A percentile compares a stretch with the other conserved stretches of the same genome.
Conservation (phyloP, 2,113 vertebrate genomes). For the Saguinus imperator region DNA sequence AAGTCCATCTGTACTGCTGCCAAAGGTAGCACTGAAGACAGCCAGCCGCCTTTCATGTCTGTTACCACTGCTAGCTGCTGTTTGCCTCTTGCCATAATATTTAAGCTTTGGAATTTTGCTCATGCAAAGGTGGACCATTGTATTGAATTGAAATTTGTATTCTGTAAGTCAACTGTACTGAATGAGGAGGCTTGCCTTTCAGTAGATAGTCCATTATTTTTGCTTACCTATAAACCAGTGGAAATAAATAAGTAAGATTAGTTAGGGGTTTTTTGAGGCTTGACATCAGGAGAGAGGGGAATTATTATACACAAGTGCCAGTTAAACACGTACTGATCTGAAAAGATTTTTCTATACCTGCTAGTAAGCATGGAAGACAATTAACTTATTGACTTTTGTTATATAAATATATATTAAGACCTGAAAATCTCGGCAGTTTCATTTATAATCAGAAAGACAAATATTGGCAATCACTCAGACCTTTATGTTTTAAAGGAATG, state of each 20-base stretch:
- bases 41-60: background rate
- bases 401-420: background rate
- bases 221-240: constrained; percentile 24
- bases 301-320: background rate
- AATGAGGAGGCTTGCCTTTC: background rate
- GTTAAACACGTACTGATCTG: background rate
- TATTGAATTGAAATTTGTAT: constrained; percentile 46
- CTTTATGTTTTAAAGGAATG: background rate
- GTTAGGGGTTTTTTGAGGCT: constrained; percentile 32
- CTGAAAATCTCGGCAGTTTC: background rate
- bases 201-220: constrained; percentile 52
- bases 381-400: constrained; percentile 35
- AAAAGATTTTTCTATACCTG: background rate
- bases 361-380: constrained; percentile 18
- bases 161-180: background rate
- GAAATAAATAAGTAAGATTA: constrained; percentile 52
- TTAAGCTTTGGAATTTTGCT: constrained; percentile 12
- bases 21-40: constrained; percentile 46
- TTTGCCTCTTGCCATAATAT: background rate
- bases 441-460: background rate
- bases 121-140: constrained; percentile 14
- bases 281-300: constrained; percentile 41
- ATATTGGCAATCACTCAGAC: background rate
- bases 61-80: background rate
- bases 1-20: constrained; percentile 66